Conservation (phyloP, 2,888 invertebrate species). For the Carcina quercana region DNA sequence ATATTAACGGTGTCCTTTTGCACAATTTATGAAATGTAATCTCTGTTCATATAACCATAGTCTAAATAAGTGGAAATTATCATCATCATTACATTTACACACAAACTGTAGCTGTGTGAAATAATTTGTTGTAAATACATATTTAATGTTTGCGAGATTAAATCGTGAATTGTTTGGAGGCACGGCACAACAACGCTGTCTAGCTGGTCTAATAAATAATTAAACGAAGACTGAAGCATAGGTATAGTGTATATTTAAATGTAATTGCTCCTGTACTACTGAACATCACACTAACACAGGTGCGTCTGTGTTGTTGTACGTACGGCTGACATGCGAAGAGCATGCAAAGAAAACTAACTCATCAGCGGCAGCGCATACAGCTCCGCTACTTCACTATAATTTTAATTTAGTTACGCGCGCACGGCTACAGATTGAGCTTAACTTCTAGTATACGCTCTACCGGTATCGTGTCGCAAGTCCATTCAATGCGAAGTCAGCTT, state of each 20-base stretch:
- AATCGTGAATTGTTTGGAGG: no score
- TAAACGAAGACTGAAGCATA: slow-evolving; percentile 71
- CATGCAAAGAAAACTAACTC: no score
- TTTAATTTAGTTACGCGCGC: no score
- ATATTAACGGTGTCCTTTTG: no score
- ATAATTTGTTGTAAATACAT: slow-evolving; percentile 34
- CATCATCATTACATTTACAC: slow-evolving; percentile 13
- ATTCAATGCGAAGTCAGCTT: no score
- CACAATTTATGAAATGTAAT: neutral
- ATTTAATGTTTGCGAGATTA: slow-evolving; percentile 27
- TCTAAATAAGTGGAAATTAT: slow-evolving; percentile 10
- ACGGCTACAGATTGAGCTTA: no score
- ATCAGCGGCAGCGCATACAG: no score
- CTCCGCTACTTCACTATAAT: no score
- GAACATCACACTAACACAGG: slow-evolving; percentile 47
- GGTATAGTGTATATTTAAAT: slow-evolving; percentile 64
- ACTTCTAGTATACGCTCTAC: no score
- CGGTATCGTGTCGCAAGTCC: no score
- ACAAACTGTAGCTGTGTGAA: slow-evolving; percentile 17
- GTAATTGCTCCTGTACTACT: slow-evolving; percentile 45
- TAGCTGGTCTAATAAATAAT: slow-evolving; percentile 63
- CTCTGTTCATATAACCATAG: neutral
- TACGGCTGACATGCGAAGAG: no score
- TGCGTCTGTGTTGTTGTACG: slow-evolving; percentile 41
- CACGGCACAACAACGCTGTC: slow-evolving; percentile 37